Evolutionary conservation across 2,797 vertebrate species (phyloP).

Genomic region (Propithecus deckenii): DNA sequence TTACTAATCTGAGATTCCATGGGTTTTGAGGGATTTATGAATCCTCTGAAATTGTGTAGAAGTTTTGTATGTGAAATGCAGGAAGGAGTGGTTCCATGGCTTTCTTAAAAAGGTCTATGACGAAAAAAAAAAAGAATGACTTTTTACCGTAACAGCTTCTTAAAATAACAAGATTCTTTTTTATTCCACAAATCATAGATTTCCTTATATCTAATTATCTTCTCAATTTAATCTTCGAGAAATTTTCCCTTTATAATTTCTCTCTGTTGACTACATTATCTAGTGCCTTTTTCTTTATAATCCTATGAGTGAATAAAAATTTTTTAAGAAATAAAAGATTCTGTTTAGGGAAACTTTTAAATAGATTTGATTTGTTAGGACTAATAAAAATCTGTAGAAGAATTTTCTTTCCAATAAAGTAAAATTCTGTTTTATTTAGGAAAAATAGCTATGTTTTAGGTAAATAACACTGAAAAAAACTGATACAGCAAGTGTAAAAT

Average conservation of each 20-base stretch:
- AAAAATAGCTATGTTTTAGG: slow-evolving; percentile 18
- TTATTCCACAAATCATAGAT: slow-evolving; percentile 35
- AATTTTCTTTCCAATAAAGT: slow-evolving; percentile 33
- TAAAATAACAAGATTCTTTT: slow-evolving; percentile 29
- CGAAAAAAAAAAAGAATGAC: background rate
- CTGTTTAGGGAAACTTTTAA: slow-evolving; percentile 38
- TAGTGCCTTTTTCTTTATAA: slow-evolving; percentile 30
- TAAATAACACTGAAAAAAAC: slow-evolving; percentile 24
- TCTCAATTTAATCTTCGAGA: slow-evolving; percentile 46
- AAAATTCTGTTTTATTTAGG: slow-evolving; percentile 31
- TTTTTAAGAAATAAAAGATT: slow-evolving; percentile 22
- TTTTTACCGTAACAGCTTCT: background rate
- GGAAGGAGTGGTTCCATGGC: background rate
- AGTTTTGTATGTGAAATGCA: slow-evolving; percentile 28
- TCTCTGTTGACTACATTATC: background rate
- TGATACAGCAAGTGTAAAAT: background rate
- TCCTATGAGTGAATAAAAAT: background rate
- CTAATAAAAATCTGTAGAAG: slow-evolving; percentile 20
- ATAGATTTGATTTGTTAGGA: background rate
- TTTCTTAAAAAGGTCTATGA: slow-evolving; percentile 13
- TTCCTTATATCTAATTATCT: background rate
- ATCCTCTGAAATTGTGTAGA: background rate
- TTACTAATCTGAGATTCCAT: slow-evolving; percentile 7
- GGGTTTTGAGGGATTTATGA: background rate
- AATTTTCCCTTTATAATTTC: background rate